Conservation (phyloP, 1,140 invertebrate genomes). For the Heliconius melpomene region DNA sequence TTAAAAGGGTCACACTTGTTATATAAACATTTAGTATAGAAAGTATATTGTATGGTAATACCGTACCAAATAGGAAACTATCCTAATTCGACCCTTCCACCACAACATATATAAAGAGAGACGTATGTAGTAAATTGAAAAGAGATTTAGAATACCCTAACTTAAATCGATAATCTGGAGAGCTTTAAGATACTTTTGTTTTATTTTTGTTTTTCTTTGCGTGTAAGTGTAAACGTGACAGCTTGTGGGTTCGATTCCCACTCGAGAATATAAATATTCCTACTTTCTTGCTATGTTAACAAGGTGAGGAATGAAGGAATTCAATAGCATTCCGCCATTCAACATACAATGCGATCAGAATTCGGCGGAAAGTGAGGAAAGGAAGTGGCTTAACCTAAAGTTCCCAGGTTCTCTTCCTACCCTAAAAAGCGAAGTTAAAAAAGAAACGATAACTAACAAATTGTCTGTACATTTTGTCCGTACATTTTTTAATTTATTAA, state of each 20-base stretch:
- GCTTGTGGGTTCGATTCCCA: no score
- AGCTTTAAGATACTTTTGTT: constrained; percentile 8
- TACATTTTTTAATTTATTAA: no score
- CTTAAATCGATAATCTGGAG: constrained; percentile 26
- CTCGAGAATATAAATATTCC: no score
- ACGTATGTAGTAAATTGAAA: constrained; percentile 30
- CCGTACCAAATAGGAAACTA: constrained; percentile 34
- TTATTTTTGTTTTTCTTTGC: not conserved
- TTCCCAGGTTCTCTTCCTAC: no score
- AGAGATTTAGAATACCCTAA: constrained; percentile 26
- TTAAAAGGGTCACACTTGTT: constrained; percentile 13
- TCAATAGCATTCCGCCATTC: no score
- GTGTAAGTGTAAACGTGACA: no score
- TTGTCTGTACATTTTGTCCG: no score
- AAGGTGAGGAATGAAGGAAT: no score
- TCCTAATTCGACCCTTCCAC: constrained; percentile 36
- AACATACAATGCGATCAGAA: no score
- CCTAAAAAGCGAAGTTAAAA: not conserved
- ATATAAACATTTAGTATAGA: constrained; percentile 21
- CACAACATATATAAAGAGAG: constrained; percentile 22
- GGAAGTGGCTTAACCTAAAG: no score
- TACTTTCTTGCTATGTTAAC: no score
- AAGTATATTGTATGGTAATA: constrained; percentile 33
- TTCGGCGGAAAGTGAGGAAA: no score
- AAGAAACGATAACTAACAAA: not conserved